A percentile compares a stretch with the other conserved stretches of the same genome.
Conservation (phyloP, 2,113 vertebrate genomes). For the Campylomormyrus tamandua region DNA sequence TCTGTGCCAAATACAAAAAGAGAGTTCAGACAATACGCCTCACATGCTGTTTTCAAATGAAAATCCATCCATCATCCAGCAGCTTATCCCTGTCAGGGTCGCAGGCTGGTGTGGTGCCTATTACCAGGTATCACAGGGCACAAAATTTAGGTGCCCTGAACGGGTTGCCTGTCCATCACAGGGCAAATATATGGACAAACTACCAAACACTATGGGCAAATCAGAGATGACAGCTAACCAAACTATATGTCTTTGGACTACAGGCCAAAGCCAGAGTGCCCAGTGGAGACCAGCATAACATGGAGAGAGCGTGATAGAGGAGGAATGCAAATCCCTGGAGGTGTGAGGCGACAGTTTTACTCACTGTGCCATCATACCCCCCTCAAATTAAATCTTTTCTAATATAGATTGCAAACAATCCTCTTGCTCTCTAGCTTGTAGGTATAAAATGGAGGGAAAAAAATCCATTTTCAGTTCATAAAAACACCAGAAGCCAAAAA, state of each 20-base stretch:
- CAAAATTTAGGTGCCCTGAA: not conserved
- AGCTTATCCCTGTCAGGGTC: not conserved
- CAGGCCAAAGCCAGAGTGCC: not conserved
- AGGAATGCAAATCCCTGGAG: not conserved
- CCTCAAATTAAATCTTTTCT: not conserved
- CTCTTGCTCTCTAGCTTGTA: not conserved
- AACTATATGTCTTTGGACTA: not conserved
- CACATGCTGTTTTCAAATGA: not conserved
- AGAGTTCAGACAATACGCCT: not conserved
- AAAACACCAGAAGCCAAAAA: not conserved
- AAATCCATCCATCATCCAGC: not conserved
- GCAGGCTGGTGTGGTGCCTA: not conserved
- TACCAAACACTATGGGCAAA: not conserved
- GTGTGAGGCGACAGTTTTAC: not conserved
- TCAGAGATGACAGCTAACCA: not conserved
- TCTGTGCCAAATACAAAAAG: not conserved
- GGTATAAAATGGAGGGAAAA: not conserved
- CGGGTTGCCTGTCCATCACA: not conserved
- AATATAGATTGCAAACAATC: not conserved
- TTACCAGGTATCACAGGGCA: not conserved
- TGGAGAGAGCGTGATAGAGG: not conserved
- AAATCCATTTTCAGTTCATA: not conserved
- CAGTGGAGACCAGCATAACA: not conserved
- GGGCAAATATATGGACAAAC: not conserved
- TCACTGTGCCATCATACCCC: not conserved